Conservation (phyloP, 2,888 invertebrate genomes). For the Vandiemenella viatica region DNA sequence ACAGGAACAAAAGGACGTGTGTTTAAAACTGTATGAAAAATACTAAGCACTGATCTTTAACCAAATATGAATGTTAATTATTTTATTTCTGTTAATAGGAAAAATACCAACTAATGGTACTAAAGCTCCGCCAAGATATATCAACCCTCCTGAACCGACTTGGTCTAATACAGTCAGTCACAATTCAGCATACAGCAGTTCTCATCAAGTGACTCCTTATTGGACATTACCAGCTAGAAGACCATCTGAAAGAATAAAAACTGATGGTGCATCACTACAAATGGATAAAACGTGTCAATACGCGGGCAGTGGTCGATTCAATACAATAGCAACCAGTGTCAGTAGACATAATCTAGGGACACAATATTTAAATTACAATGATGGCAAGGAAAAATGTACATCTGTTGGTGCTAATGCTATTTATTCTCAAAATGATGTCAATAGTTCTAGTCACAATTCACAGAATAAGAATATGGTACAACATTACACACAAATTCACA, state of each 20-base stretch:
- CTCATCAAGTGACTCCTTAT: not conserved
- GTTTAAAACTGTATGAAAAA: no score
- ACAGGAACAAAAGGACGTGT: no score
- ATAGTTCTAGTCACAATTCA: not conserved
- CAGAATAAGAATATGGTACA: not conserved
- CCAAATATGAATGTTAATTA: no score
- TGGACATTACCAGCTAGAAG: not conserved
- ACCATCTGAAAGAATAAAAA: not conserved
- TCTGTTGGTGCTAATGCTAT: not conserved
- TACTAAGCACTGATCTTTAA: no score
- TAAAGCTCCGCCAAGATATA: not conserved
- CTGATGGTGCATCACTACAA: no score
- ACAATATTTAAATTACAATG: no score
- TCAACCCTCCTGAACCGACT: not conserved
- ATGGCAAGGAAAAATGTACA: not conserved
- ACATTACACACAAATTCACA: not conserved
- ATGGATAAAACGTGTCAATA: no score
- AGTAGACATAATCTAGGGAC: no score
- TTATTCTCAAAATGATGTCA: not conserved
- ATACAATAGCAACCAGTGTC: not conserved
- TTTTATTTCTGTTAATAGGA: no score
- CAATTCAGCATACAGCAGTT: no score
- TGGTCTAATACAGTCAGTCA: not conserved
- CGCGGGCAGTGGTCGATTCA: not conserved
- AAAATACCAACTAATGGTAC: no score